A percentile compares a stretch with the other conserved stretches of the same genome.
phyloP scores from a whole-genome alignment of 2,113 vertebrate genomes.

The Cichladusa arquata region DNA sequence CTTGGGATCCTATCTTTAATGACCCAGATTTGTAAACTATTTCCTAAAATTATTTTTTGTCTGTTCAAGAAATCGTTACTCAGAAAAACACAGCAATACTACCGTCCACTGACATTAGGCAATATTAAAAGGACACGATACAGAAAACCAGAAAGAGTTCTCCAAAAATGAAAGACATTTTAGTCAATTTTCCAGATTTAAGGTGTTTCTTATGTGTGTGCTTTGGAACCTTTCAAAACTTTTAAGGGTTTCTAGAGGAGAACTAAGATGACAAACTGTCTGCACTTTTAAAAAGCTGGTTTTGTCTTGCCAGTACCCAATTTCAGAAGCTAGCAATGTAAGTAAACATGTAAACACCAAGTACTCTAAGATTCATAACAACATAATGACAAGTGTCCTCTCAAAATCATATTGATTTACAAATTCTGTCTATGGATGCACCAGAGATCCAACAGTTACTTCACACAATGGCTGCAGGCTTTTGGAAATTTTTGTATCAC shows the following conservation, averaged over 20 bases:
- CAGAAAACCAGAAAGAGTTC: not conserved
- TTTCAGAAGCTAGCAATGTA: not conserved
- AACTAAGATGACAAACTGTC: not conserved
- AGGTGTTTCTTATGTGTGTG: too few relatives aligned
- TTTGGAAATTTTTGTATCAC: not conserved
- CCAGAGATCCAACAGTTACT: not conserved
- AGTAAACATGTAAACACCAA: not conserved
- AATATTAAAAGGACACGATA: not conserved
- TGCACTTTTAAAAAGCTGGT: not conserved
- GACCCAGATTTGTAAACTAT: not conserved
- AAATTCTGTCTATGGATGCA: not conserved
- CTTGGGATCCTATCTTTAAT: not conserved
- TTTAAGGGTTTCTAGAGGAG: not conserved
- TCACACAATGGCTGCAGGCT: not conserved
- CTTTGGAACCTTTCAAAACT: not conserved
- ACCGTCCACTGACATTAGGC: not conserved
- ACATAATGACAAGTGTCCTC: not conserved
- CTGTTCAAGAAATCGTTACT: not conserved
- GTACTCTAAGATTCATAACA: not conserved
- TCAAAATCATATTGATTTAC: not conserved
- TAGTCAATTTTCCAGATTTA: not conserved
- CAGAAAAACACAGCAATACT: not conserved
- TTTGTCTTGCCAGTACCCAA: not conserved
- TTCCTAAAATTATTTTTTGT: not conserved
- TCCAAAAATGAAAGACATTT: not conserved